A percentile compares a stretch with the other conserved stretches of the same genome.
Evolutionary conservation across 2,888 invertebrate genomes (phyloP).

Genomic region (Agrochola lychnidis): DNA sequence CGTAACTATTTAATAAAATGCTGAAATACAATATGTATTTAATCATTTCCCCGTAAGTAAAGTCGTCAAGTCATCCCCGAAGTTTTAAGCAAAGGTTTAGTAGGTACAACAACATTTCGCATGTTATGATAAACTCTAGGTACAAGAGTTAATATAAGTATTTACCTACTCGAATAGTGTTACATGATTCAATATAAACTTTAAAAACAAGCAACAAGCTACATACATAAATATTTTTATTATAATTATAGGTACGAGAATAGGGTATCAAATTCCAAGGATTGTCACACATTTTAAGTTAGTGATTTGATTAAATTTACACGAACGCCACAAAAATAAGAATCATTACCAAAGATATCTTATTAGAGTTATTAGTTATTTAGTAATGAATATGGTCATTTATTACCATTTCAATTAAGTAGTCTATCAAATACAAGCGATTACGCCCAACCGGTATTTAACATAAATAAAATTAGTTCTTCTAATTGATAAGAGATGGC

Average conservation of each 20-base stretch:
- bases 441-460: slow-evolving; percentile 1
- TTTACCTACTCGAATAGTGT: background rate
- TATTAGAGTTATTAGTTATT: no score
- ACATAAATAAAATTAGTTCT: slow-evolving; percentile 18
- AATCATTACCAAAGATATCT: background rate
- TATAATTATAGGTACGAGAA: background rate
- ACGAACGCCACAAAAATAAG: background rate
- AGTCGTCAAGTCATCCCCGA: no score
- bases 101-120: no score
- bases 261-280: background rate
- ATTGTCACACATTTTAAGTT: background rate
- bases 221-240: background rate
- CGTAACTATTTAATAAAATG: no score
- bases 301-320: background rate
- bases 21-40: no score
- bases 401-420: background rate
- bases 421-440: background rate
- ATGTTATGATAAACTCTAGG: background rate
- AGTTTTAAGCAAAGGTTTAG: no score
- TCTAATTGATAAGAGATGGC: slow-evolving; percentile 37
- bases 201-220: no score
- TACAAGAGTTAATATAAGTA: background rate
- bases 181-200: background rate
- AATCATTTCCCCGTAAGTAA: no score
- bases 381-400: background rate